Evolutionary conservation across 2,888 invertebrate species (phyloP), one percentile per base, ranked within the genome.

Genomic region (Pycnomerus fuliginosus): DNA sequence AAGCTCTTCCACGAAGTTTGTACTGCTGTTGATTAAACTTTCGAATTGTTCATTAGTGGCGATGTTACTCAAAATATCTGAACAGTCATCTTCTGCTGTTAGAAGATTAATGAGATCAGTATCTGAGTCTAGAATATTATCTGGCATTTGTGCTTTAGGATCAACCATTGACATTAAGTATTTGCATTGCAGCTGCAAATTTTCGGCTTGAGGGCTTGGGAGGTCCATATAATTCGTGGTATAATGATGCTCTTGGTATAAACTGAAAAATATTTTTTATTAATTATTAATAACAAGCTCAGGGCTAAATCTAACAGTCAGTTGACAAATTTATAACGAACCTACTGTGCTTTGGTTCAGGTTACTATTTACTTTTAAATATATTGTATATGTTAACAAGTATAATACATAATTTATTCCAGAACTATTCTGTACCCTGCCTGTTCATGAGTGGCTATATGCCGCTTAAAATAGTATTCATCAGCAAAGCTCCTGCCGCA

Each of bases 401-500:
- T n/a, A n/a, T n/a, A n/a, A 22, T 7, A 35, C 27, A 5, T 22
- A 37, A 11, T 3, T 17, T 41, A 27, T 25, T 48, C 33, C 25
- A 47, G 25, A 16, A 38, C 35, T n/a, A 48, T 42, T 11, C 49
- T 51, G n/a, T 33, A 48, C 3, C 35, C 20, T n/a, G 54, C 55
- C 43, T 65, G 63, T 14, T 61, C 61, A 35, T 72, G 72, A 3
- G 70, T 70, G 1, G 66, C 67, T 10, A 71, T 61, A 45, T 73
- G 73, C 27, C 69, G 58, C 44, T 67, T 71, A 49, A 69, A 72
- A 50, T 72, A 71, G 52, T 72, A 72, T 46, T 71, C 68, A 49
- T 72, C 70, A 1, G 71, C 71, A 41, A 72, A 73, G 16, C 67
- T 70, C 30, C 72, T 63, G n/a, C 60, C 61, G 44, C 73, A 73